A percentile compares a stretch with the other conserved stretches of the same genome.
Conservation (phyloP, 2,113 vertebrate species). For the Atractosteus spatula region DNA sequence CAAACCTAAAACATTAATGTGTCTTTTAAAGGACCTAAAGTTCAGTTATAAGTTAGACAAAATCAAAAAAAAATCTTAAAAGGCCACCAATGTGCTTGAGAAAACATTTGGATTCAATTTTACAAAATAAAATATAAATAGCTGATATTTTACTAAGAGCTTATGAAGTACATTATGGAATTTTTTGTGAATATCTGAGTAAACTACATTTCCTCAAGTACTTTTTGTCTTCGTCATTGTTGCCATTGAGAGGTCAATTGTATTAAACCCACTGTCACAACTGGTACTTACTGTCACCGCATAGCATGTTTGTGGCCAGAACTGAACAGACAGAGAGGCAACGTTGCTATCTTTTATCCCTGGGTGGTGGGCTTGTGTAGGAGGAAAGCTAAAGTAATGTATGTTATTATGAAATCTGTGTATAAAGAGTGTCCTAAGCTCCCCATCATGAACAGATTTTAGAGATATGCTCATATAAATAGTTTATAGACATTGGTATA, state of each 20-base stretch:
- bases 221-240: background rate
- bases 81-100: background rate
- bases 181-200: background rate
- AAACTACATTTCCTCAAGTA: slow-evolving; percentile 2
- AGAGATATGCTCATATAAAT: too few relatives aligned
- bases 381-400: too few relatives aligned
- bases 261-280: slow-evolving; percentile 15
- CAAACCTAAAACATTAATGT: background rate
- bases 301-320: slow-evolving; percentile 6
- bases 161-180: too few relatives aligned
- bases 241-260: slow-evolving; percentile 10
- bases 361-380: too few relatives aligned
- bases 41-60: background rate
- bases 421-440: too few relatives aligned
- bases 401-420: too few relatives aligned
- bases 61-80: background rate
- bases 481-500: too few relatives aligned
- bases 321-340: too few relatives aligned
- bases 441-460: too few relatives aligned
- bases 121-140: too few relatives aligned
- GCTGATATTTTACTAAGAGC: background rate
- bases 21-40: background rate
- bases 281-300: slow-evolving; percentile 12
- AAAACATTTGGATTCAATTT: slow-evolving; percentile 23
- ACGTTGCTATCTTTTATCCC: too few relatives aligned